Evolutionary conservation across 2,888 invertebrate genomes (phyloP), one percentile per base, ranked within the genome.

Genomic region (Chalcosyrphus nemorum): DNA sequence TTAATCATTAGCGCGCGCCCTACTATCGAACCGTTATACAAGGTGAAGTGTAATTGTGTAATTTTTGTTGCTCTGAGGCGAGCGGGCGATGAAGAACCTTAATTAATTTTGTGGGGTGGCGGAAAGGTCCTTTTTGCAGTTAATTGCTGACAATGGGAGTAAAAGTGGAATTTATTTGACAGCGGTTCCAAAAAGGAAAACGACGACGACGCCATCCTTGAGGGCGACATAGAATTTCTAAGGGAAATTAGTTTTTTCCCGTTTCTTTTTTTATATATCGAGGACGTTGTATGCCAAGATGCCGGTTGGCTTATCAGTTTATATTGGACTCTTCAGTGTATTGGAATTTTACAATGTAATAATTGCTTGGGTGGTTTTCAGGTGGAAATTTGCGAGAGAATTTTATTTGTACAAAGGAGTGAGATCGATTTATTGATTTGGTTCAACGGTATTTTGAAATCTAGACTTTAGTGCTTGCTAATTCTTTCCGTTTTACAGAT

Each of bases 21-120:
- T 71, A 41, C 63, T 65, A 57, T 78, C 70, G 68, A 68, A 80
- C 72, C 61, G 75, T 75, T 75, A 57, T 56, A 52, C 63, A 50
- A 75, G 81, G 75, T 81, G 70, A 70, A 81, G 70, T 63, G 66
- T 70, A 75, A 75, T 75, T 75, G 63, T 56, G 47, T 81, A 81
- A 75, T 68, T 68, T 81, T 52, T 56, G 68, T 61, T 63, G 61
- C 54, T 63, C 50, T 21, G 24, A 24, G 24, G 24, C 47, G 35
- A n/a, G 56, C 15, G 15, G 11, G 38, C 17, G 32, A 2, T 21
- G 38, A 27, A 13, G 11, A 61, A 21, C 29, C 32, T 81, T 70
- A 81, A 81, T 75, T 75, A 75, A 70, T 75, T 81, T 75, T 57
- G n/a, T 75, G 47, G 61, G 17, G 15, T 61, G 68, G 56, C 61